Base-by-base conservation (phyloP, 2,888 invertebrate species). In the Drosophila suboccidentalis region DNA sequence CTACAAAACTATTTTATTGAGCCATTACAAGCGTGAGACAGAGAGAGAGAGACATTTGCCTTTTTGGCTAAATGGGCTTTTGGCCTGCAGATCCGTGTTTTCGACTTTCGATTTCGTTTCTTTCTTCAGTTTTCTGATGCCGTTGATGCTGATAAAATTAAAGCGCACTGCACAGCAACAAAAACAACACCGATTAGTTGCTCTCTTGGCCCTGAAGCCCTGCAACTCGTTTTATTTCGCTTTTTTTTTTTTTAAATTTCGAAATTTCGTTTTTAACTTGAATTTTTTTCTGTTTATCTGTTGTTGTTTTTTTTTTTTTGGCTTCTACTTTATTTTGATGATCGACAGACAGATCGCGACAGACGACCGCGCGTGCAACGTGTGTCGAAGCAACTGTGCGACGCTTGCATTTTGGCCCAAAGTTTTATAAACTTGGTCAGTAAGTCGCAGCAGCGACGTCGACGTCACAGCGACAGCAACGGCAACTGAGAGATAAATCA, bases 351-450 rank as follows among this genome's bases (percentile, higher is more conserved):
- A 26, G 26, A 26, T 26, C 26, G 44, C 67, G 66, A 49, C 70
- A 54, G 70, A 61, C 65, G 69, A 70, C 68, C 66, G 71, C 87
- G 90, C 87, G 82, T 84, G 89, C 86, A 87, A 85, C 87, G 87
- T 74, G 72, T 74, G 73, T 87, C 70, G 85, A 72, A 84, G 66
- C 90, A 90, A 87, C 90, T 87, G 90, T 89, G 85, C 78, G 82
- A 71, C 85, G 78, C 86, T 66, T 87, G 87, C 89, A 87, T 82
- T 87, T 82, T 75, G 87, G 81, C 89, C 78, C 87, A 82, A 87
- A 82, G 82, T 78, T 90, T 90, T 89, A 89, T 89, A 88, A 89
- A 89, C 89, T 90, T 85, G 84, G 86, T 87, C 83, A 80, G 87
- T 88, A 70, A 86, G 68, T 70, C 68, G 78, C 34, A 36, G 68